Base-by-base conservation (phyloP, 2,113 vertebrate species). In the Salminus brasiliensis region DNA sequence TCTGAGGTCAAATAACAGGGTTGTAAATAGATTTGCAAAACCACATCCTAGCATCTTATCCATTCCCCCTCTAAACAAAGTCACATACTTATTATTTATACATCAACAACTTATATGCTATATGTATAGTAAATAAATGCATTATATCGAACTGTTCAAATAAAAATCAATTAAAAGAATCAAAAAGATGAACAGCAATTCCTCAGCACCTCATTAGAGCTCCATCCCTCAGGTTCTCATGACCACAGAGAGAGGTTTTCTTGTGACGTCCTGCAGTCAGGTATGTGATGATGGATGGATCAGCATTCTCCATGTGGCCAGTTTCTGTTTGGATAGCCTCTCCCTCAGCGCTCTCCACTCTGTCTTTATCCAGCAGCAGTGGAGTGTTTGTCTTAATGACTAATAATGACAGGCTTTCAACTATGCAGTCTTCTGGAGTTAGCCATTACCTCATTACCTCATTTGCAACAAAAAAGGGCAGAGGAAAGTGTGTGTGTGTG, bases 311-410 rank as follows among this genome's bases (percentile, higher is more conserved):
- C 52, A 23, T 3, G 23, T 23, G 52, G 52, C 52, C 23, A 7
- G 75, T 57, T 68, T 77, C 49, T 78, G 75, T 69, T 69, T 78
- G 76, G 9, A 13, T 43, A 70, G 36, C 66, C 39, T 70, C 76
- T 36, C 68, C 25, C 55, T 68, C 16, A 11, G 10, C 11, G n/a
- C 62, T 66, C 34, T 21, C 60, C 29, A 23, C 34, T 65, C 32
- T 21, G 7, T 65, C 62, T 65, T 65, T 39, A 65, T 25, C 3
- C 18, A 66, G 62, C 21, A 18, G 60, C 60, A 34, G 30, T 21
- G 32, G 6, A 36, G 32, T 66, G n/a, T 39, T 39, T 66, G 53
- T 34, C 36, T 18, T 70, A 78, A 70, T 70, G 66, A 47, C 36
- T 60, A 34, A 47, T 78, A 78, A 78, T 69, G 15, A 45, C 49